Percentiles rank a stretch among this genome's conserved stretches.
These are phyloP conservation scores for Crambe crambe DNA, from an alignment of 37 sponge, comb jelly and placozoan species.

Conservation along the genomic window DNA sequence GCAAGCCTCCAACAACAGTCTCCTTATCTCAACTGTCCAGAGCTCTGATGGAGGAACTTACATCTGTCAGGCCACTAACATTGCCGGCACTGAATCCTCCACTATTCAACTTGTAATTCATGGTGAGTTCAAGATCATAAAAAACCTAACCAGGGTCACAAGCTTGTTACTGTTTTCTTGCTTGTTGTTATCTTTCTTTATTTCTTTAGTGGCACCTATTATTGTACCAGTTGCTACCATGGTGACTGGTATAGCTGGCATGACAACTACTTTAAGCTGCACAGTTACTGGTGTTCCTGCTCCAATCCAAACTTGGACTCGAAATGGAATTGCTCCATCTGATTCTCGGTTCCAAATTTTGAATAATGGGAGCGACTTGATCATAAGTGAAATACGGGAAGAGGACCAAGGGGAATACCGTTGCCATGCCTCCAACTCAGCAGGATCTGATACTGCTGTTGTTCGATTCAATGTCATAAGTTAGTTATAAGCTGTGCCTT, in stretches of 20 bases:
- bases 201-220: conserved; percentile 7
- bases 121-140: conserved; percentile 31
- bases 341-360: conserved; percentile 9
- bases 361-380: conserved; percentile 9
- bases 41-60: conserved; percentile 36
- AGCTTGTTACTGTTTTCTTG: neutral
- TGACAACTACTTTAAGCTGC: conserved; percentile 26
- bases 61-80: conserved; percentile 50
- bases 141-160: no score
- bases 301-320: conserved; percentile 43
- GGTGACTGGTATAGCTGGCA: conserved; percentile 32
- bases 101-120: conserved; percentile 28
- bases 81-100: conserved; percentile 39
- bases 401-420: conserved; percentile 48
- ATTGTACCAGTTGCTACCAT: neutral
- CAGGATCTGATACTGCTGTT: conserved; percentile 21
- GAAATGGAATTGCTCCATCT: conserved; percentile 2
- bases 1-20: conserved; percentile 37
- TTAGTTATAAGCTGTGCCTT: conserved; percentile 4
- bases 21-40: conserved; percentile 26
- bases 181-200: no score
- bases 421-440: conserved; percentile 51
- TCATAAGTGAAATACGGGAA: neutral
- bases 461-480: conserved; percentile 31
- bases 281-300: conserved; percentile 57